Base-by-base conservation (phyloP, 2,113 vertebrate species). In the Chitala chitala region DNA sequence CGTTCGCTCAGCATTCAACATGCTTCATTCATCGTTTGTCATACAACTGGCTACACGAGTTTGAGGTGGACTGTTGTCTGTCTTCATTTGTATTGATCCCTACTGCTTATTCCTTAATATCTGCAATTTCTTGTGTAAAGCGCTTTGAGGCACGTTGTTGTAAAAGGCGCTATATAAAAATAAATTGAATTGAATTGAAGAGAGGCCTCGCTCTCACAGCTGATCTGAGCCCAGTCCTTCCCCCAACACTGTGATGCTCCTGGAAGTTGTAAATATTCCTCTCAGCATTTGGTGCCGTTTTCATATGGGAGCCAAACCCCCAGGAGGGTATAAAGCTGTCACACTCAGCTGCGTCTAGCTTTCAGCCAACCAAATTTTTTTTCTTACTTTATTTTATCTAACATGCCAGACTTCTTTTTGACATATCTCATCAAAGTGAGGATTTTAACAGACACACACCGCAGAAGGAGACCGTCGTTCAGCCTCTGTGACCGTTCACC, bases 281-380 rank as follows among this genome's bases (percentile, higher is more conserved):
- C 38, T 56, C 22, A 17, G n/a, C 61, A 31, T 29, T 31, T 15
- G 38, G 44, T 15, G 29, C 40, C 40, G 29, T 50, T 15, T 65
- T 54, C 8, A 26, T 42, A 65, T 22, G 24, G 59, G 44, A 36
- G 51, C 33, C 10, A 6, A 10, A 24, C 51, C 38, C 36, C 36
- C 53, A 71, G 53, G 29, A 33, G 68, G 48, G 48, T 26, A 69
- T 24, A n/a, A 22, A 22, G 56, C 56, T 40, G 72, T 61, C 72
- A 50, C 58, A 48, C 29, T 51, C 58, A 50, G 56, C 44, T 73
- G 71, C 44, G 20, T 20, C 3, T 3, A 38, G 58, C 58, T 20
- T 7, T 72, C 71, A 7, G 36, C 33, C 24, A 15, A 20, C 2
- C 44, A 38, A 5, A 1, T 13, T 42, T 13, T 10, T 24, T n/a